phyloP scores from a whole-genome alignment of 2,888 invertebrate genomes.

The Melikaiella ostensackeni region DNA sequence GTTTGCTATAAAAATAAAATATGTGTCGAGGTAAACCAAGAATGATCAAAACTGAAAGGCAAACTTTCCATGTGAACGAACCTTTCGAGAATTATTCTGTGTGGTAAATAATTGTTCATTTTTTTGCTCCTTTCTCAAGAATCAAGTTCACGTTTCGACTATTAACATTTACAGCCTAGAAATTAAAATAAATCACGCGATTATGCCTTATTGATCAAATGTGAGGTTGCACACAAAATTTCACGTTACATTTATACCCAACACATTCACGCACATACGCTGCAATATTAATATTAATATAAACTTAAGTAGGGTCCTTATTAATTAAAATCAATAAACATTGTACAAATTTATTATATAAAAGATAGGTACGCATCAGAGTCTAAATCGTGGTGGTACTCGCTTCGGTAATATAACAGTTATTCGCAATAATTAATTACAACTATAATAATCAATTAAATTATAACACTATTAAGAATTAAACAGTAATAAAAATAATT shows the following conservation, averaged over 20 bases:
- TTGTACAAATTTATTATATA: slow-evolving; percentile 25
- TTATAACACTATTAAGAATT: slow-evolving; percentile 2
- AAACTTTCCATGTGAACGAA: slow-evolving; percentile 8
- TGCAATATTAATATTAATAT: slow-evolving; percentile 19
- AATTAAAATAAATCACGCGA: slow-evolving; percentile 13
- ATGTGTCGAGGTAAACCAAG: slow-evolving; percentile 37
- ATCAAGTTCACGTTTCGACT: slow-evolving; percentile 16
- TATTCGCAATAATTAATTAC: neutral
- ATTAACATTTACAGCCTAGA: slow-evolving; percentile 26
- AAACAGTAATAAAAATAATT: slow-evolving; percentile 35
- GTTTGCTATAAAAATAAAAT: slow-evolving; percentile 30
- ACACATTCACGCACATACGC: neutral
- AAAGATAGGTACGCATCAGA: slow-evolving; percentile 9
- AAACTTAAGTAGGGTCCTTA: slow-evolving; percentile 22
- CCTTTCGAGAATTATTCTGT: slow-evolving; percentile 6
- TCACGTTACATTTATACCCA: slow-evolving; percentile 13
- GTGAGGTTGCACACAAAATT: neutral
- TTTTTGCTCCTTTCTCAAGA: slow-evolving; percentile 11
- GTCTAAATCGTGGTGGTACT: slow-evolving; percentile 1
- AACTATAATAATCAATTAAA: neutral
- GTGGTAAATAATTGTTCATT: neutral
- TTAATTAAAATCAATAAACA: neutral
- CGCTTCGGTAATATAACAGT: neutral
- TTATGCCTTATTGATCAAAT: slow-evolving; percentile 3
- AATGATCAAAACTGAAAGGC: slow-evolving; percentile 22